Conservation (phyloP, 2,797 vertebrate species). For the Muscicapa comitata region DNA sequence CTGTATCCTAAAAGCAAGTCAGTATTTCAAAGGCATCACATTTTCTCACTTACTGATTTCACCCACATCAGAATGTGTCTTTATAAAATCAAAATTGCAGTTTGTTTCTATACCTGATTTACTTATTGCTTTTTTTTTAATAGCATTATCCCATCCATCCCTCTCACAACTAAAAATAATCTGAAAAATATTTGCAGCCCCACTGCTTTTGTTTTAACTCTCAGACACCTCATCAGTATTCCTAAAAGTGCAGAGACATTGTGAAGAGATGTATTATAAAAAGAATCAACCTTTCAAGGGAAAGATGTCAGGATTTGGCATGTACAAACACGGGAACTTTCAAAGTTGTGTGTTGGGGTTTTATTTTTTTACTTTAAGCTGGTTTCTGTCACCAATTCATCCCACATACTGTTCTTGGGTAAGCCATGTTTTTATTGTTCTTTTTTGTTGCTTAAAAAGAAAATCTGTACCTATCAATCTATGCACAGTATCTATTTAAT, state of each 20-base stretch:
- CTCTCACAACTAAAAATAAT: neutral
- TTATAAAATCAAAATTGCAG: neutral
- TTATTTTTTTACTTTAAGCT: neutral
- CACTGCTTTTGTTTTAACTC: neutral
- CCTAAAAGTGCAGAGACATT: neutral
- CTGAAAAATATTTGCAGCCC: neutral
- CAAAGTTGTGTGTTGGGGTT: neutral
- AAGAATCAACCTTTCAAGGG: neutral
- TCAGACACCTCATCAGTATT: constrained; percentile 18
- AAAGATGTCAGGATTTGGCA: constrained; percentile 11
- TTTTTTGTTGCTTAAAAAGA: neutral
- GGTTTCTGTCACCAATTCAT: constrained; percentile 17
- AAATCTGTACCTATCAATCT: constrained; percentile 40
- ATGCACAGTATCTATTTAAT: constrained; percentile 20
- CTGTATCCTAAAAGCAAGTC: neutral
- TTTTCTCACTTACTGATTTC: neutral
- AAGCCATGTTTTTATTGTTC: constrained; percentile 24
- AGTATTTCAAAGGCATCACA: neutral
- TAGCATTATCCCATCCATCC: neutral
- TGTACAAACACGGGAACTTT: constrained; percentile 33
- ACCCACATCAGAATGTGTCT: neutral
- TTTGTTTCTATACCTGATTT: neutral
- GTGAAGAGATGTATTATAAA: constrained; percentile 8
- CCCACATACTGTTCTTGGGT: neutral
- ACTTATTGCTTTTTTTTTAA: neutral